Conservation (phyloP, 2,113 vertebrate species). For the Oncorhynchus kisutch region DNA sequence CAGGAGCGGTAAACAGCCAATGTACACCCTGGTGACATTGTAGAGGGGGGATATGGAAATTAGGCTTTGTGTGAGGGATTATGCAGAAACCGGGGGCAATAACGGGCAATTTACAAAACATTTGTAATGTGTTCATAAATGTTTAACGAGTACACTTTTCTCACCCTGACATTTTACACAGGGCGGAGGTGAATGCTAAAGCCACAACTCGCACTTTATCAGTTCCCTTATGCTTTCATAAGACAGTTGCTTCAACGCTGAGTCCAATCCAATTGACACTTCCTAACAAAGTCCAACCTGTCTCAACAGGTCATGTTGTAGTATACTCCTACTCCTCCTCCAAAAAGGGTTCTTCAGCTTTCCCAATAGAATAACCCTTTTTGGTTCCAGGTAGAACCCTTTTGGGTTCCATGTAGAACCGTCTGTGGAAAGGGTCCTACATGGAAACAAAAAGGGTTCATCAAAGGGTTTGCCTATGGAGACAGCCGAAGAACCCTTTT, state of each 20-base stretch:
- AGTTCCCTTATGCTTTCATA: not conserved
- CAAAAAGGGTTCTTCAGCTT: no score
- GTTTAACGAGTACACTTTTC: slow-evolving; percentile 5
- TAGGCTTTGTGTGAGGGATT: not conserved
- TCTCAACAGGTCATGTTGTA: no score
- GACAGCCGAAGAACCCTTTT: no score
- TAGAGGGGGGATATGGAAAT: not conserved
- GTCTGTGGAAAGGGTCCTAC: no score
- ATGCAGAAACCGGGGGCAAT: not conserved
- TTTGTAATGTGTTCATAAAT: slow-evolving; percentile 13
- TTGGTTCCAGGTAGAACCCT: no score
- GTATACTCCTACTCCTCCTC: no score
- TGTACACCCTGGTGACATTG: slow-evolving; percentile 10
- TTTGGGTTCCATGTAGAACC: no score
- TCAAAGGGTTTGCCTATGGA: no score
- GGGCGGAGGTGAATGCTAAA: not conserved
- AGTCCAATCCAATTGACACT: not conserved
- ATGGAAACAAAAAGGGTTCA: no score
- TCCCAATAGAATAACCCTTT: no score
- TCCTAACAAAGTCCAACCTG: no score
- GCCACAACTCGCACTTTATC: not conserved
- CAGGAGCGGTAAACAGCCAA: slow-evolving; percentile 5
- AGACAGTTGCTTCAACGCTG: not conserved
- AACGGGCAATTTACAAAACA: slow-evolving; percentile 7
- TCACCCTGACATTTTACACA: not conserved